Evolutionary conservation across 2,888 invertebrate genomes (phyloP).

Genomic region (Mythimna ferrago): DNA sequence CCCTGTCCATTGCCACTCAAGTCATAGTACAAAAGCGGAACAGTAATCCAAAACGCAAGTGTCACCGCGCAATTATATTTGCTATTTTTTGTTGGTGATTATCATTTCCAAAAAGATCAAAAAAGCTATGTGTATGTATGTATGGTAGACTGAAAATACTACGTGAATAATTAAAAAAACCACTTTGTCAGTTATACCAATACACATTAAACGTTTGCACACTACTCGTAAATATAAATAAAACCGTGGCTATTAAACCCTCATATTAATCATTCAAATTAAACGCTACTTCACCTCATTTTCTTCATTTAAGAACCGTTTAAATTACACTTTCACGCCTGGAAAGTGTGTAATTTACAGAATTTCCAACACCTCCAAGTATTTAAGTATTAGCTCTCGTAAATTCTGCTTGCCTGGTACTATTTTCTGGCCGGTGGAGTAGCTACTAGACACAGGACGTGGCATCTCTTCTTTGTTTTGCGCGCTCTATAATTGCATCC

Average conservation of each 20-base stretch:
- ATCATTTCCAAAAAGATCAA: too few relatives aligned
- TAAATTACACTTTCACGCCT: constrained; percentile 41
- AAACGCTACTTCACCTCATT: constrained; percentile 40
- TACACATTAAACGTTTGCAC: too few relatives aligned
- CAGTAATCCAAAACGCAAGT: too few relatives aligned
- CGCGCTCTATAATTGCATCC: constrained; percentile 65
- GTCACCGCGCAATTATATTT: too few relatives aligned
- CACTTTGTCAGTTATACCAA: background rate
- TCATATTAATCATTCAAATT: constrained; percentile 12
- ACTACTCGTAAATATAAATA: background rate
- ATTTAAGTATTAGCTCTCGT: constrained; percentile 58
- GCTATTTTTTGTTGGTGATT: too few relatives aligned
- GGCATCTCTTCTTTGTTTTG: constrained; percentile 62
- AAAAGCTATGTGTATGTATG: background rate
- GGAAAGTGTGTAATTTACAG: constrained; percentile 44
- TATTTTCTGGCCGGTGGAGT: constrained; percentile 42
- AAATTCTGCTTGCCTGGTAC: constrained; percentile 56
- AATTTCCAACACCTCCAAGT: constrained; percentile 48
- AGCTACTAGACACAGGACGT: constrained; percentile 37
- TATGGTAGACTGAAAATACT: background rate
- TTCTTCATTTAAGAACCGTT: constrained; percentile 43
- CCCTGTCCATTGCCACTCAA: too few relatives aligned
- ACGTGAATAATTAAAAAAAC: background rate
- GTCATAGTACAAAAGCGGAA: too few relatives aligned
- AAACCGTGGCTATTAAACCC: background rate